Conservation (phyloP, 2,888 invertebrate genomes). For the Timema cristinae region DNA sequence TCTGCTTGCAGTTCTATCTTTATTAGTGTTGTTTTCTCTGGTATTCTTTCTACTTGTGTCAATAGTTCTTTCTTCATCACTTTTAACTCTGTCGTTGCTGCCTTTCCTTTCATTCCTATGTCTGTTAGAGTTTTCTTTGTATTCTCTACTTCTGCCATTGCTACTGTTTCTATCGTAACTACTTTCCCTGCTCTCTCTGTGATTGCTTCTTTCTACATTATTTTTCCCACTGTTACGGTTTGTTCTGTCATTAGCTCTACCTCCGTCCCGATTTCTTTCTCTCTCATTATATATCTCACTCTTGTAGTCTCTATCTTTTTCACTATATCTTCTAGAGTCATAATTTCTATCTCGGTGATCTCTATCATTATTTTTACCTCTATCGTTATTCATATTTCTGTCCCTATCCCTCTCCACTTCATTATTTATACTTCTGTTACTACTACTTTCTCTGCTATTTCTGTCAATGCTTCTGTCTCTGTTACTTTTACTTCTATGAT, state of each 20-base stretch:
- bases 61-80: neutral
- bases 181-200: neutral
- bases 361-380: too few relatives aligned
- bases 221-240: too few relatives aligned
- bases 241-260: too few relatives aligned
- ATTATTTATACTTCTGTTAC: neutral
- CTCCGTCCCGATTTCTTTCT: too few relatives aligned
- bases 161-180: neutral
- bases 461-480: conserved; percentile 2
- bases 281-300: too few relatives aligned
- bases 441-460: conserved; percentile 1
- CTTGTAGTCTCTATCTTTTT: too few relatives aligned
- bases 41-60: too few relatives aligned
- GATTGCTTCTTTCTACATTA: too few relatives aligned
- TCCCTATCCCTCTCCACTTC: neutral
- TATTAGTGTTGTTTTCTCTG: neutral
- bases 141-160: neutral
- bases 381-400: neutral
- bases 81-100: conserved; percentile 7
- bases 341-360: too few relatives aligned
- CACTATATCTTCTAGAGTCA: too few relatives aligned
- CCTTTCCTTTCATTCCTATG: neutral
- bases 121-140: neutral
- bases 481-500: neutral
- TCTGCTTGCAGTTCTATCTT: neutral